Evolutionary conservation across 1,140 invertebrate species (phyloP).

Genomic region (Araneus ventricosus): DNA sequence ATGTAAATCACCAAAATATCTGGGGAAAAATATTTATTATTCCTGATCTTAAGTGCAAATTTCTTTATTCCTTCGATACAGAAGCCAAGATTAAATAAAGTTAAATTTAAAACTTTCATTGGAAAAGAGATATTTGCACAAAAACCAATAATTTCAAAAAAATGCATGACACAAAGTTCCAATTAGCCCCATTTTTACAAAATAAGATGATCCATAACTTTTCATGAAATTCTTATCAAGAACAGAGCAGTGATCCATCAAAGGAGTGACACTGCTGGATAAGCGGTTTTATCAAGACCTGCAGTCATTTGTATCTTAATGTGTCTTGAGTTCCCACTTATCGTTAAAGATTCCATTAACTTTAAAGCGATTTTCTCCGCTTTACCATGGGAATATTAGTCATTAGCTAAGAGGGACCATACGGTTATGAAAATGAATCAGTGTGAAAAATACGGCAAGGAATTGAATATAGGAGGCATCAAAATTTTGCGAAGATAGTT

Average conservation of each 20-base stretch:
- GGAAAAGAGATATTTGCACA: no score
- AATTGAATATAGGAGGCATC: no score
- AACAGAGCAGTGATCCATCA: neutral
- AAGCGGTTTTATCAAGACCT: neutral
- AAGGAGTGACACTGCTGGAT: neutral
- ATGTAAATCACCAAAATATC: no score
- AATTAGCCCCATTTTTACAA: neutral
- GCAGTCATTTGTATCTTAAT: neutral
- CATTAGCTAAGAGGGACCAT: neutral
- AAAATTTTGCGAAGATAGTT: no score
- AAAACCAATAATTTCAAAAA: no score
- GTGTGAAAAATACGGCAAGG: neutral
- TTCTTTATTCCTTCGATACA: no score
- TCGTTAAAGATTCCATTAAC: slow-evolving; percentile 8
- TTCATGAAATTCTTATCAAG: neutral
- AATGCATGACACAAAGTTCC: neutral
- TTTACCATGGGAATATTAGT: neutral
- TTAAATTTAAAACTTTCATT: no score
- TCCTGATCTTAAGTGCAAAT: no score
- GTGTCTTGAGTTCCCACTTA: neutral
- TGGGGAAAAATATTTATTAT: no score
- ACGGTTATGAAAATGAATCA: neutral
- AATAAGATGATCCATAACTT: neutral
- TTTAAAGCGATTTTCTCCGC: neutral
- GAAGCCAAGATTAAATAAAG: no score